Conservation (phyloP, 2,113 vertebrate species). For the Indicator indicator region DNA sequence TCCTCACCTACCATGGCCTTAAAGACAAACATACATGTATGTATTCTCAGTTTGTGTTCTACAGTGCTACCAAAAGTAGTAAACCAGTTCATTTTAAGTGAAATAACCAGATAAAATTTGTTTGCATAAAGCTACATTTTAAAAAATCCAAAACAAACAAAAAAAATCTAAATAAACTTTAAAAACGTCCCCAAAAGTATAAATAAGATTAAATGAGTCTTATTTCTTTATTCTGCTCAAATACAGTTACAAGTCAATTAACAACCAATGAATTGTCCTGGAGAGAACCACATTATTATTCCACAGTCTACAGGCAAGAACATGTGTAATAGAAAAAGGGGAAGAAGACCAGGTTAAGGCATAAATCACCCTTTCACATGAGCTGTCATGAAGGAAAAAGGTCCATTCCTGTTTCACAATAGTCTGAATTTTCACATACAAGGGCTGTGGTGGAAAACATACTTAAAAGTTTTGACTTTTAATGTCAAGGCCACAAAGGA, state of each 20-base stretch:
- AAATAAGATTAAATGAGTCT: background rate
- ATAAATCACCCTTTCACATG: background rate
- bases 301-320: background rate
- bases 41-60: conserved; percentile 63
- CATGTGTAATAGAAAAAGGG: background rate
- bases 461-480: conserved; percentile 11
- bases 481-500: conserved; percentile 3
- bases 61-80: conserved; percentile 12
- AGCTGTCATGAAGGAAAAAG: background rate
- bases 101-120: background rate
- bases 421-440: background rate
- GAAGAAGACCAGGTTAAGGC: background rate
- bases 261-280: background rate
- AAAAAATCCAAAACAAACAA: background rate
- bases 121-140: background rate
- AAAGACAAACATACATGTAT: conserved; percentile 78
- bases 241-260: background rate
- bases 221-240: background rate
- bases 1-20: conserved; percentile 99
- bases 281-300: background rate
- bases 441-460: background rate
- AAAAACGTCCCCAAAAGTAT: background rate
- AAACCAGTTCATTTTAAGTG: conserved; percentile 24
- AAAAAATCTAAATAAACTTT: background rate
- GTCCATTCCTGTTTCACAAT: background rate